Evolutionary conservation across 1,140 invertebrate species (phyloP).

Genomic region (Pogonognathellus flavescens): DNA sequence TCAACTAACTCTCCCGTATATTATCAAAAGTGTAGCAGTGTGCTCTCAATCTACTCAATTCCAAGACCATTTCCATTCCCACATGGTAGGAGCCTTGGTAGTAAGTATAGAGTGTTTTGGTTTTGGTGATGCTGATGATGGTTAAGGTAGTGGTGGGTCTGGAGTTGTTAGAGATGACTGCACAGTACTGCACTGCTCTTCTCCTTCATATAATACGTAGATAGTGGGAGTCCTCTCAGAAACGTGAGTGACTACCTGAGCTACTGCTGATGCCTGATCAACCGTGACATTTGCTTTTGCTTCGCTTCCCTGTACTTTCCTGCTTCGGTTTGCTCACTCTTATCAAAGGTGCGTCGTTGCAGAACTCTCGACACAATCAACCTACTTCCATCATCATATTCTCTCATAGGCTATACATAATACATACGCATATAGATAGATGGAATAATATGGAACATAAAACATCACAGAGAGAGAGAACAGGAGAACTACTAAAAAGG

Average conservation of each 20-base stretch:
- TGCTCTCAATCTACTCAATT: background rate
- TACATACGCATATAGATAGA: background rate
- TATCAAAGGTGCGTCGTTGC: constrained; percentile 23
- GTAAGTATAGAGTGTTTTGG: no score
- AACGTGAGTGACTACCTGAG: background rate
- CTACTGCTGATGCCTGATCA: constrained; percentile 2
- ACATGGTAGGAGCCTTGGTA: no score
- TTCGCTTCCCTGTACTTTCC: background rate
- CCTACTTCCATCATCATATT: background rate
- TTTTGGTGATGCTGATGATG: no score
- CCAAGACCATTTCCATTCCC: no score
- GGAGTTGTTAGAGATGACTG: background rate
- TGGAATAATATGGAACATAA: background rate
- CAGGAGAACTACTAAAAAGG: no score
- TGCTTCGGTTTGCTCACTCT: background rate
- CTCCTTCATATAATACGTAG: no score
- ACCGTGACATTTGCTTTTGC: constrained; percentile 31
- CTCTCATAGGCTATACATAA: background rate
- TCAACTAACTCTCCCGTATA: constrained; percentile 12
- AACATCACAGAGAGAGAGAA: background rate
- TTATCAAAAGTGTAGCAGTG: background rate
- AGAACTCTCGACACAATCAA: constrained; percentile 3
- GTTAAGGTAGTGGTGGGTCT: no score
- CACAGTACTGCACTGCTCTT: background rate
- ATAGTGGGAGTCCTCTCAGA: no score